Percentiles rank a stretch among this genome's conserved stretches.
phyloP scores from a whole-genome alignment of 2,113 vertebrate genomes.

The Chloroceryle aenea region DNA sequence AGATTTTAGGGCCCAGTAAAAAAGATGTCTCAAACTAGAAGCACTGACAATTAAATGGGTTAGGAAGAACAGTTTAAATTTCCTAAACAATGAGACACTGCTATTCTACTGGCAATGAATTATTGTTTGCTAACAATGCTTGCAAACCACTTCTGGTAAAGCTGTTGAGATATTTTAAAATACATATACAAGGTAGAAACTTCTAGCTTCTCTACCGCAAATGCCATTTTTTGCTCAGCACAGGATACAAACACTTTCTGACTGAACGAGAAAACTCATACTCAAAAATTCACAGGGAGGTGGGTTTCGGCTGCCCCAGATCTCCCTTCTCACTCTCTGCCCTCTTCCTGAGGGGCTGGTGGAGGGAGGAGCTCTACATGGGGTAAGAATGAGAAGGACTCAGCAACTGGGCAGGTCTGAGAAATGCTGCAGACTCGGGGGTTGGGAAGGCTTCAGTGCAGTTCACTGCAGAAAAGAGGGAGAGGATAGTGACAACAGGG shows the following conservation, averaged over 20 bases:
- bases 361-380: rapidly evolving
- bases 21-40: not conserved
- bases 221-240: not conserved
- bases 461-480: not conserved
- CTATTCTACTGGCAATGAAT: not conserved
- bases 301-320: not conserved
- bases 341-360: rapidly evolving
- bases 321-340: not conserved
- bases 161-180: not conserved
- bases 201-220: not conserved
- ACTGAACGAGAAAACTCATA: not conserved
- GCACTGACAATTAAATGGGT: not conserved
- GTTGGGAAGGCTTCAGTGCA: not conserved
- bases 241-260: not conserved
- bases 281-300: not conserved
- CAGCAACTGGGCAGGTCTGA: not conserved
- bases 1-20: not conserved
- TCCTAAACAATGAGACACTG: not conserved
- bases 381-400: not conserved
- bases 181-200: not conserved
- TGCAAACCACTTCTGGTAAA: not conserved
- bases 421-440: not conserved
- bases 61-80: not conserved
- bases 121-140: not conserved
- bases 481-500: not conserved